These are phyloP conservation scores for Dryobates pubescens DNA, from an alignment of 2,797 vertebrate genomes.

Conservation along the genomic window DNA sequence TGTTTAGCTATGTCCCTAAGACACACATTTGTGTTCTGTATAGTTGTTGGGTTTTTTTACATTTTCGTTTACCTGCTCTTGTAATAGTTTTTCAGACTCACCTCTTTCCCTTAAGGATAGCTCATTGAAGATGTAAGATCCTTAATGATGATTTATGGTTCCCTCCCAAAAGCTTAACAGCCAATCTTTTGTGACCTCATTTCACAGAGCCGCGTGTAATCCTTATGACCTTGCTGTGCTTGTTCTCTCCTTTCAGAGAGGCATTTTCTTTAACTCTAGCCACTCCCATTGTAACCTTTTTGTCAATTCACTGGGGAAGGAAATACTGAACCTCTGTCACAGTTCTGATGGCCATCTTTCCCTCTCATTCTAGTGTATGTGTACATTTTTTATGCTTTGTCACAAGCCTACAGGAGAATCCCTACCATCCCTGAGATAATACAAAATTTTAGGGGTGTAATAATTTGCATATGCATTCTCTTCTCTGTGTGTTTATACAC, in stretches of 20 bases:
- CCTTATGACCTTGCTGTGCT: background rate
- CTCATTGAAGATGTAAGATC: background rate
- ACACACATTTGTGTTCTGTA: background rate
- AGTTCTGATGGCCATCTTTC: background rate
- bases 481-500: background rate
- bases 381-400: background rate
- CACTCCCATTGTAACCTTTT: background rate
- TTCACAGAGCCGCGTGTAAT: background rate
- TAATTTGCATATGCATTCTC: background rate
- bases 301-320: background rate
- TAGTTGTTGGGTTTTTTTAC: background rate
- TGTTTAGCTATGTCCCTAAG: background rate
- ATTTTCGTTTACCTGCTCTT: background rate
- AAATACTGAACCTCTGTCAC: background rate
- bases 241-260: background rate
- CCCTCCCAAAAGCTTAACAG: background rate
- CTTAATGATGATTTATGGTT: constrained; percentile 25
- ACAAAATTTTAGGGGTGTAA: background rate
- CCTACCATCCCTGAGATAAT: background rate
- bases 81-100: background rate
- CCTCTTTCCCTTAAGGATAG: background rate
- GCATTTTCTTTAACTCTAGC: background rate
- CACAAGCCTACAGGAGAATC: background rate
- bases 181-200: background rate
- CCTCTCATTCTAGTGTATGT: background rate